Evolutionary conservation across 2,797 vertebrate genomes (phyloP).

Genomic region (Odontamblyopus lacepedii): DNA sequence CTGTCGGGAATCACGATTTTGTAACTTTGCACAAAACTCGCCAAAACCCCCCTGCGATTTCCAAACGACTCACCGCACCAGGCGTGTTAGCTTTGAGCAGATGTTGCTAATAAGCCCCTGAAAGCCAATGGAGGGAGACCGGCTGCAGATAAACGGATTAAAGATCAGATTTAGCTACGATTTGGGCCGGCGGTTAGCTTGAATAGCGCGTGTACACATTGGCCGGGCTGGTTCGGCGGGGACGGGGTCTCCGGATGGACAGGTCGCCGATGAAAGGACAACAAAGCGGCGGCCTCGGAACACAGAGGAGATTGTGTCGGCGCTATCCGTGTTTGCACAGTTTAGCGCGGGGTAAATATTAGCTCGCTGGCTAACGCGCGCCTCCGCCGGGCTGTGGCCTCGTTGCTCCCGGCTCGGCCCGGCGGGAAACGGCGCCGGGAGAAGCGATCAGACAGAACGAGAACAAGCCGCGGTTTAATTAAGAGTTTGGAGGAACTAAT

Average conservation of each 20-base stretch:
- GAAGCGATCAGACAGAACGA: constrained; percentile 19
- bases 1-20: background rate
- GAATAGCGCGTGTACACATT: constrained; percentile 31
- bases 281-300: constrained; percentile 60
- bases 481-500: background rate
- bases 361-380: constrained; percentile 55
- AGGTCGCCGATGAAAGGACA: constrained; percentile 57
- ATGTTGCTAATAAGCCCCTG: constrained; percentile 42
- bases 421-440: constrained; percentile 30
- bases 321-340: constrained; percentile 74
- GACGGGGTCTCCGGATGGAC: constrained; percentile 27
- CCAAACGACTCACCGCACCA: background rate
- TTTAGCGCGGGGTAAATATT: constrained; percentile 72
- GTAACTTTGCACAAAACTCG: background rate
- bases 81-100: constrained; percentile 41
- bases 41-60: background rate
- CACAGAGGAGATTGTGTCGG: constrained; percentile 57
- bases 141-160: constrained; percentile 45
- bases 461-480: constrained; percentile 40
- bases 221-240: constrained; percentile 30
- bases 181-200: constrained; percentile 35
- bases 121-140: constrained; percentile 33
- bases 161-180: constrained; percentile 41
- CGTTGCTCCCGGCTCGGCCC: constrained; percentile 16
- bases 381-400: constrained; percentile 53